Evolutionary conservation across 2,888 invertebrate species (phyloP), one percentile per base, ranked within the genome.

Genomic region (Thumatha senex): DNA sequence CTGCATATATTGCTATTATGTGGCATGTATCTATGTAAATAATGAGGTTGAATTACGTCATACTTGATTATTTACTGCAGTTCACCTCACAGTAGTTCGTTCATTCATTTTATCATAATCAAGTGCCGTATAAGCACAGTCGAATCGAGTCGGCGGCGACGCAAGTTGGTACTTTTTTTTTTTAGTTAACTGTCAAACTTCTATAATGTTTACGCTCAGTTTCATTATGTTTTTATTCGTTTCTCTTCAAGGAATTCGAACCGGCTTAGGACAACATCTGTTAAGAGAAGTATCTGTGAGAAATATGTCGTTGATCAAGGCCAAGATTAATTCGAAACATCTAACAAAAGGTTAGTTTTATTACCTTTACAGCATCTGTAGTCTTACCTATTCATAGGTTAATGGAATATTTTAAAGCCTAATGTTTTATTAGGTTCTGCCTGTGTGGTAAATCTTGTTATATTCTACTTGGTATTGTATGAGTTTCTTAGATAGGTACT

Each of bases 231-330:
- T 30, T 47, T 18, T 40, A 24, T 40, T 49, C n/a, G 44, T 44
- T 0, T 35, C 40, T 12, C 61, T 68, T 54, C 75, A 68, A 64
- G 71, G 70, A 29, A 62, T 70, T 35, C 67, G 72, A 18, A 58
- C 66, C 18, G 18, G 18, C 5, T 24, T 24, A 24, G 56, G 84
- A 2, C 63, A 74, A 31, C 79, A 77, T 41, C 70, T 78, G 7
- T 56, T 86, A 39, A 75, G 80, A 48, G 76, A 79, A 70, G 74
- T 78, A 13, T 45, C 80, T 51, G 82, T 80, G 1, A 44, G 39
- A 40, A 44, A 44, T 11, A 49, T 49, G 44, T 44, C 34, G 11
- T 18, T 13, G 12, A 34, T 34, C 24, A 44, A 44, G 24, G 13
- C 8, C 10, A 44, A 44, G 15, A 34, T 44, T 12, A 44, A 44